Percentiles rank a stretch among this genome's conserved stretches.
These are phyloP conservation scores for Eupithecia abbreviata DNA, from an alignment of 2,888 invertebrate species.

Conservation along the genomic window DNA sequence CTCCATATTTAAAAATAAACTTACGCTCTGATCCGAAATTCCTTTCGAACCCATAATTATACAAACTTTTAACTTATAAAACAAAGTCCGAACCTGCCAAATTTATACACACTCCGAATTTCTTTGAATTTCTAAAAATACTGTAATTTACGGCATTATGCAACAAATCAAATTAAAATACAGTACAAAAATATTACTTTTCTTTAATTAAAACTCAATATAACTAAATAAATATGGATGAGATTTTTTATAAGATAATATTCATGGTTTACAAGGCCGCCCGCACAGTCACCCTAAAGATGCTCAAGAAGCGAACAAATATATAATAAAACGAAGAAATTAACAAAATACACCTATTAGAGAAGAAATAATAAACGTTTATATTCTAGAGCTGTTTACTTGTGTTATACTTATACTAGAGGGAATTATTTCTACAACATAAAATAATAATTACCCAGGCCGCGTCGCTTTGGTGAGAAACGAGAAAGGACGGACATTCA, in stretches of 20 bases:
- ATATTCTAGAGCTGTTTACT: conserved; percentile 67
- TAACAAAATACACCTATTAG: conserved; percentile 50
- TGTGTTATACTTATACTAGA: conserved; percentile 71
- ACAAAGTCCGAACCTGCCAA: conserved; percentile 40
- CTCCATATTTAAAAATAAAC: conserved; percentile 58
- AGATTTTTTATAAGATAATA: conserved; percentile 26
- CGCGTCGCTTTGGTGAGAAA: conserved; percentile 49
- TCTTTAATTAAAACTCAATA: conserved; percentile 29
- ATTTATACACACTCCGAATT: conserved; percentile 41
- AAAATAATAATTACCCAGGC: conserved; percentile 66
- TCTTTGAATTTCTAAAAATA: conserved; percentile 40
- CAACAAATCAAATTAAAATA: conserved; percentile 33
- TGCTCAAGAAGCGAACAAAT: conserved; percentile 19
- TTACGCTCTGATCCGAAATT: conserved; percentile 48
- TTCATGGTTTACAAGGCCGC: conserved; percentile 21
- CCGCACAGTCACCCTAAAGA: conserved; percentile 23
- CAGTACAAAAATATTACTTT: conserved; percentile 36
- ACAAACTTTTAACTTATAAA: conserved; percentile 43
- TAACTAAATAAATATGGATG: conserved; percentile 38
- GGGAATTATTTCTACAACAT: conserved; percentile 79
- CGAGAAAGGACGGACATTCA: conserved; percentile 36
- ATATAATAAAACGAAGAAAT: conserved; percentile 37
- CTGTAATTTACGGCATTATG: conserved; percentile 37
- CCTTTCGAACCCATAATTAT: conserved; percentile 42
- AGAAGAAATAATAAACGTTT: conserved; percentile 59